Conservation (phyloP, 92 coral and sea anemone species). For the Paramuricea clavata region DNA sequence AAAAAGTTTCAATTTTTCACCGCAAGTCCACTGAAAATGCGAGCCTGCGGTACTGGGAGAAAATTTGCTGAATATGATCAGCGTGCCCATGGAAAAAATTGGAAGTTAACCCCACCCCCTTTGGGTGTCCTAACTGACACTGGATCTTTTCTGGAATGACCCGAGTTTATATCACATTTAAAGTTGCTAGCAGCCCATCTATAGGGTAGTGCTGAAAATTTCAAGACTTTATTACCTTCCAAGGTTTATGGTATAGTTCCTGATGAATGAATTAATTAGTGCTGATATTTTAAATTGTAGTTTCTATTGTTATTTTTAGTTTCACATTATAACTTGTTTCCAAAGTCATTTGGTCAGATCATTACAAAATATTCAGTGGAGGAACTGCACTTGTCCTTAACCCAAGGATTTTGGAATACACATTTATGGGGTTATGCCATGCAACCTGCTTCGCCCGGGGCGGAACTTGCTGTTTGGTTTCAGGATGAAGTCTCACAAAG, state of each 20-base stretch:
- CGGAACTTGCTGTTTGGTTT: constrained; percentile 99
- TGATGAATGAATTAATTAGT: background rate
- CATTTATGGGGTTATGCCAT: constrained; percentile 95
- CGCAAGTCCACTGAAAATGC: too few relatives aligned
- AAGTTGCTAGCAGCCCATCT: too few relatives aligned
- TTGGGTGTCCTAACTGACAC: too few relatives aligned
- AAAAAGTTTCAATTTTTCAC: too few relatives aligned
- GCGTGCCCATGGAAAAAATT: too few relatives aligned
- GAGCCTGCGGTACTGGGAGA: too few relatives aligned
- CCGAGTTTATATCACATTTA: too few relatives aligned
- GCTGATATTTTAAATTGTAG: background rate
- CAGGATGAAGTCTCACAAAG: constrained; percentile 81
- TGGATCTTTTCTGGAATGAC: too few relatives aligned
- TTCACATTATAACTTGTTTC: constrained; percentile 88
- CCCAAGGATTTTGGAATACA: constrained; percentile 97
- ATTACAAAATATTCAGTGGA: constrained; percentile 89
- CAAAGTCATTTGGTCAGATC: constrained; percentile 98
- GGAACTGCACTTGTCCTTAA: constrained; percentile 87
- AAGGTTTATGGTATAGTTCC: background rate
- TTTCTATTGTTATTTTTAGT: constrained; percentile 52
- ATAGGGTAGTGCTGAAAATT: too few relatives aligned
- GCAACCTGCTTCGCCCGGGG: constrained; percentile 91
- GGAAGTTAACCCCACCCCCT: too few relatives aligned
- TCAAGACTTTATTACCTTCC: too few relatives aligned
- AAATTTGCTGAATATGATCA: too few relatives aligned